Base-by-base conservation (phyloP, 2,888 invertebrate species). In the Drosophila phalerata region DNA sequence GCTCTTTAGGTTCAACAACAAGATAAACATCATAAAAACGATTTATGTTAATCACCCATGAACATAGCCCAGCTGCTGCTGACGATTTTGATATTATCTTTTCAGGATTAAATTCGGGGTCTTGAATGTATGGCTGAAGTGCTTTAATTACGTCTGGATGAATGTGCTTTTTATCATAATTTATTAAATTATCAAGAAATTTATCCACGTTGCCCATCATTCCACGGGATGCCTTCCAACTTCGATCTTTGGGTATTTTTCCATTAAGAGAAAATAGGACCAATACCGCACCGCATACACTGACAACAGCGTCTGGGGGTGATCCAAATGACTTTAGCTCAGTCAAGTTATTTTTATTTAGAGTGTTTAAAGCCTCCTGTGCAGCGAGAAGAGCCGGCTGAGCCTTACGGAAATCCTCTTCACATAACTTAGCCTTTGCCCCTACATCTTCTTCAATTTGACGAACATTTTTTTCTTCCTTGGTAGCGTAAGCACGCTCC, bases 101-200 rank as follows among this genome's bases (percentile, higher is more conserved):
- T 40, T 97, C 97, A 0, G 97, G 95, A 79, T 95, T 95, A 91
- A 98, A 98, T 79, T 98, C 97, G 11, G 95, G 94, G 90, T 96
- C 94, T 3, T 89, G 91, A 30, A 94, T 90, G 69, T 94, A 94
- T 0, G 93, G 93, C 68, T 93, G 94, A 30, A 96, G 93, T 9
- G 97, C 97, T 93, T 97, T 98, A 4, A 97, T 95, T 52, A 97
- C 94, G 77, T 97, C 97, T 0, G 97, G 96, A 82, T 96, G 96
- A 90, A 98, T 98, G 90, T 98, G 97, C 91, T 98, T 98, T 90
- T 98, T 98, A 90, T 98, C 97, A 87, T 98, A 98, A 91, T 96
- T 96, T 17, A 97, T 94, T 43, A 98, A 93, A 86, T 96, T 95
- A 77, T 95, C 94, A 52, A 98, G 93, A 91, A 98, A 98, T 79